Evolutionary conservation across 2,113 vertebrate species (phyloP).

Genomic region (Pedionomus torquatus): DNA sequence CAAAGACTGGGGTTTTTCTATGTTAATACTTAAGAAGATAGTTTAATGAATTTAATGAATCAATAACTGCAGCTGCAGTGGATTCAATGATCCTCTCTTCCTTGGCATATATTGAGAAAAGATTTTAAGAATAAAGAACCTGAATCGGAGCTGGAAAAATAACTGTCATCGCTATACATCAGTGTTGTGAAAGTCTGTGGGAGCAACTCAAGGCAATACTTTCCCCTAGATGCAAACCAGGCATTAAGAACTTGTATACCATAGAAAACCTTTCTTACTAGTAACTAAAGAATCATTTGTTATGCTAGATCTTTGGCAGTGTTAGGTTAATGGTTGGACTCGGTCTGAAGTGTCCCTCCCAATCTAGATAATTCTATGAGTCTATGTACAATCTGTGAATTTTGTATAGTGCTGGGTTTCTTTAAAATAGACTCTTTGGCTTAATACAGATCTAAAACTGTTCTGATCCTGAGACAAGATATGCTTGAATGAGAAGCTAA

Average conservation of each 20-base stretch:
- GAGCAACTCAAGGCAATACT: background rate
- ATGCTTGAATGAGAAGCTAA: background rate
- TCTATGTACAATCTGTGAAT: background rate
- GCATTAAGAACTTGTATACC: background rate
- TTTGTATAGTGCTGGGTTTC: background rate
- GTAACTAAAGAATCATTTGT: background rate
- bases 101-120: background rate
- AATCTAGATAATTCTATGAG: background rate
- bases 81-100: background rate
- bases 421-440: background rate
- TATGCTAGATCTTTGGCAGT: background rate
- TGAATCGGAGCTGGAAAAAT: slow-evolving; percentile 4
- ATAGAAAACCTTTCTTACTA: background rate
- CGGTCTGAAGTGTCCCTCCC: background rate
- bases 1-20: background rate
- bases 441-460: background rate
- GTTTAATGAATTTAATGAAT: slow-evolving; percentile 42
- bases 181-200: background rate
- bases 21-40: background rate
- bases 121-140: background rate
- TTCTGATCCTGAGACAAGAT: background rate
- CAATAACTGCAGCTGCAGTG: background rate
- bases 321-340: background rate
- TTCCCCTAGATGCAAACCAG: background rate
- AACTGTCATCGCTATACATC: background rate